Conservation (phyloP, 92 coral and sea anemone genomes). For the Heliopora coerulea region DNA sequence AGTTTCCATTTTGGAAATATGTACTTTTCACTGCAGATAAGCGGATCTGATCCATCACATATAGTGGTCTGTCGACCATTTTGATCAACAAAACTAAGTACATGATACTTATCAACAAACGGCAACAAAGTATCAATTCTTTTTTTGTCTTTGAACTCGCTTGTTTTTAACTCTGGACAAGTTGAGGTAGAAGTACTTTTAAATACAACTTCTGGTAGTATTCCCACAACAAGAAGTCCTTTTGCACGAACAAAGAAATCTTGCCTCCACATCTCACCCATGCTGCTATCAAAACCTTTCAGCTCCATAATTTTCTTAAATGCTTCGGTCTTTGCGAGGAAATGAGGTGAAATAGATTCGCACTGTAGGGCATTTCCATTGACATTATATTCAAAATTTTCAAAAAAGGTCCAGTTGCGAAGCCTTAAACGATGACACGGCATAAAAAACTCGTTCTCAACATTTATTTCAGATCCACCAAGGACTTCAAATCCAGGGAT, state of each 20-base stretch:
- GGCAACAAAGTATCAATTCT: constrained; percentile 17
- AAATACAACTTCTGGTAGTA: constrained; percentile 20
- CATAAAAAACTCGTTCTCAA: constrained; percentile 18
- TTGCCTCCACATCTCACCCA: constrained; percentile 23
- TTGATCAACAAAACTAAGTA: constrained; percentile 18
- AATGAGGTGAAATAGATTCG: constrained; percentile 18
- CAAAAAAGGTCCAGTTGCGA: constrained; percentile 33
- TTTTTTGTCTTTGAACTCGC: neutral
- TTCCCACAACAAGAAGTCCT: neutral
- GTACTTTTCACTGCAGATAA: constrained; percentile 38
- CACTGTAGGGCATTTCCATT: constrained; percentile 9
- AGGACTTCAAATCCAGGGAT: constrained; percentile 14
- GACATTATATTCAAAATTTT: constrained; percentile 21
- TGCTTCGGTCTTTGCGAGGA: constrained; percentile 1
- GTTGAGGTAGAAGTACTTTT: neutral
- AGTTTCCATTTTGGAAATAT: constrained; percentile 39
- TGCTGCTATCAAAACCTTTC: constrained; percentile 3
- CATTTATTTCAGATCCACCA: constrained; percentile 17
- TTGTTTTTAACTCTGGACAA: neutral
- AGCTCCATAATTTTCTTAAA: neutral
- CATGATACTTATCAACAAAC: constrained; percentile 35
- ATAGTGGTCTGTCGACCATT: neutral
- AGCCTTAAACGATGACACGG: constrained; percentile 23
- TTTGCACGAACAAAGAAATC: constrained; percentile 17
- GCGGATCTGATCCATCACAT: constrained; percentile 32